These are phyloP conservation scores for Eulemur rubriventer DNA, from an alignment of 2,797 vertebrate genomes.

Conservation along the genomic window DNA sequence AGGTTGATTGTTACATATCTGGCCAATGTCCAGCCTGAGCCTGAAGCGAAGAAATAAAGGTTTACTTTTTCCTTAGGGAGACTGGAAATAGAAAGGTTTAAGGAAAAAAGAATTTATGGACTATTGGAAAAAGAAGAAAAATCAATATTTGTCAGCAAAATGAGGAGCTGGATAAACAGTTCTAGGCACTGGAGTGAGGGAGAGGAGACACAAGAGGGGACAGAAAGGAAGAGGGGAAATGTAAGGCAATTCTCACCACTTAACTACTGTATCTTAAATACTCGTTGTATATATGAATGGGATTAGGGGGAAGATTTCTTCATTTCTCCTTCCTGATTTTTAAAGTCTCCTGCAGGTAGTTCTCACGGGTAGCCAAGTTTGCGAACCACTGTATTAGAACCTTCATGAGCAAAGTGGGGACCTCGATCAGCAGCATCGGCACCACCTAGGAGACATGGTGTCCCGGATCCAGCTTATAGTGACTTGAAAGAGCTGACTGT, in stretches of 20 bases:
- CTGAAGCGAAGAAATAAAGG: not conserved
- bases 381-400: not conserved
- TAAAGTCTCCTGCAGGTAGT: not conserved
- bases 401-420: not conserved
- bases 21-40: not conserved
- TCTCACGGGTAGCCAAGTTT: not conserved
- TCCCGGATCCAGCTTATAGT: not conserved
- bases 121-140: constrained; percentile 14
- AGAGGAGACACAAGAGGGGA: not conserved
- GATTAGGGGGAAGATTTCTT: not conserved
- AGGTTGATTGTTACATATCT: not conserved
- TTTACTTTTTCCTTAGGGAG: not conserved
- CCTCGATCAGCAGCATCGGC: not conserved
- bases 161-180: not conserved
- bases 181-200: not conserved
- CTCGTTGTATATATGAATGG: not conserved
- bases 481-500: not conserved
- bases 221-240: not conserved
- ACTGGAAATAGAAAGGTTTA: not conserved
- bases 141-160: not conserved
- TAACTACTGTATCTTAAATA: not conserved
- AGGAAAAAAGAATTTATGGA: not conserved
- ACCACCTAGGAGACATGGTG: not conserved
- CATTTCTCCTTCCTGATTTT: not conserved
- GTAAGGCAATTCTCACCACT: not conserved